Evolutionary conservation across 2,797 vertebrate genomes (phyloP).

Genomic region (Esox lucius): DNA sequence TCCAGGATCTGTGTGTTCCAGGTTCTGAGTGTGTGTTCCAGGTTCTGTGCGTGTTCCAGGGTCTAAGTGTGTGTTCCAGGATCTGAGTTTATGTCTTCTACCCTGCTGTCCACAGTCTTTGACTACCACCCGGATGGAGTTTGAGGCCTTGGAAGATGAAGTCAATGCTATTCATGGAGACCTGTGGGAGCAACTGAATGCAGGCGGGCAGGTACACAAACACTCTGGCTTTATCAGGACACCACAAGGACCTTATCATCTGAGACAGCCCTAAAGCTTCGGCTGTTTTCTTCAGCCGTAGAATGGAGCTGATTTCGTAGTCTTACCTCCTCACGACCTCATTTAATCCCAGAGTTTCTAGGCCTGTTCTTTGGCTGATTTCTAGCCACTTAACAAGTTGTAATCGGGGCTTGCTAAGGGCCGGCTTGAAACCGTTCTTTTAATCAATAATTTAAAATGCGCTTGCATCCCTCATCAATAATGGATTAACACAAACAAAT

Average conservation of each 20-base stretch:
- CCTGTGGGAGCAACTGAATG: conserved; percentile 93
- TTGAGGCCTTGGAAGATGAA: conserved; percentile 89
- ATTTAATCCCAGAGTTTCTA: background rate
- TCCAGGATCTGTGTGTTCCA: too few species aligned
- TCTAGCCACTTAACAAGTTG: background rate
- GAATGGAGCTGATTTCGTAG: background rate
- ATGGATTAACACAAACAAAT: conserved; percentile 27
- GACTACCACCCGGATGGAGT: conserved; percentile 84
- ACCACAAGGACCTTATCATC: background rate
- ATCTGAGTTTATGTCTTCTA: background rate
- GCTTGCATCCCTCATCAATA: conserved; percentile 28
- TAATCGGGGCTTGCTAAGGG: background rate
- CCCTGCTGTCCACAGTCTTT: conserved; percentile 74
- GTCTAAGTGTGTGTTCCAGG: background rate
- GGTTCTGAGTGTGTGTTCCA: too few species aligned
- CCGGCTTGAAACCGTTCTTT: background rate
- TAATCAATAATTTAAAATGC: conserved; percentile 37
- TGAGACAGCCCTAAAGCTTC: background rate
- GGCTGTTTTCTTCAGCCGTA: background rate
- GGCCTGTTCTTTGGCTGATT: background rate
- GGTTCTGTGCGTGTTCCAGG: too few species aligned
- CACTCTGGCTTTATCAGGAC: conserved; percentile 5
- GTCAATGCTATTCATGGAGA: conserved; percentile 90
- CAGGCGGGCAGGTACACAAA: conserved; percentile 85
- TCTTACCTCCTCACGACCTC: background rate